phyloP scores from a whole-genome alignment of 92 coral and sea anemone genomes.

The Porites divaricata region DNA sequence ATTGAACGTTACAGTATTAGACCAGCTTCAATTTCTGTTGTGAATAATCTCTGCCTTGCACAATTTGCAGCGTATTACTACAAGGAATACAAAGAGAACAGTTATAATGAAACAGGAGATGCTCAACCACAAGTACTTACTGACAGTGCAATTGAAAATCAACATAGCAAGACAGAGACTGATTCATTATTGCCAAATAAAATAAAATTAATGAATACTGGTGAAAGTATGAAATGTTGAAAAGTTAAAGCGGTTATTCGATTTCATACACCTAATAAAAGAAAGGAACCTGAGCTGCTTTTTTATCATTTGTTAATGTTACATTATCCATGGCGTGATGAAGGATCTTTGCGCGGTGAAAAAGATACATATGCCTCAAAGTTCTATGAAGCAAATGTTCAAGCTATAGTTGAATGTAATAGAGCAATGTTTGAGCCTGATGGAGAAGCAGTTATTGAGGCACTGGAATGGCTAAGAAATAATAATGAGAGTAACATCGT shows the following conservation, averaged over 20 bases:
- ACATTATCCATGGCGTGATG: constrained; percentile 52
- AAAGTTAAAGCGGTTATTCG: constrained; percentile 49
- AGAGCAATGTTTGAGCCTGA: constrained; percentile 66
- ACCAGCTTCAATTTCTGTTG: constrained; percentile 4
- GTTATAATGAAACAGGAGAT: constrained; percentile 47
- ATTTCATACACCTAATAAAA: constrained; percentile 45
- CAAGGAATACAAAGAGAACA: constrained; percentile 41
- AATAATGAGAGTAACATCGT: constrained; percentile 33
- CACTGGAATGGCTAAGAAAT: constrained; percentile 63
- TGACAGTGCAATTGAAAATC: constrained; percentile 51
- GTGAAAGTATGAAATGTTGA: constrained; percentile 53
- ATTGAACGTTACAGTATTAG: constrained; percentile 1
- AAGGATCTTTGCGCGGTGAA: constrained; percentile 42
- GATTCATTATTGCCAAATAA: constrained; percentile 31
- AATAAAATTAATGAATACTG: constrained; percentile 42
- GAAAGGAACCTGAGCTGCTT: constrained; percentile 53
- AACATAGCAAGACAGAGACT: constrained; percentile 1
- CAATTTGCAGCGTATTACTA: constrained; percentile 71
- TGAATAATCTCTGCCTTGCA: constrained; percentile 46
- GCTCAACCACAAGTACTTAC: constrained; percentile 72
- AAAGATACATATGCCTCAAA: constrained; percentile 67
- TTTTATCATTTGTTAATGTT: constrained; percentile 51
- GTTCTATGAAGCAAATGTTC: constrained; percentile 61
- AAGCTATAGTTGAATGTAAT: constrained; percentile 55
- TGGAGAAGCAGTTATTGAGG: constrained; percentile 64